Conservation (phyloP, 2,888 invertebrate species). For the Aspidiotus rigidus region DNA sequence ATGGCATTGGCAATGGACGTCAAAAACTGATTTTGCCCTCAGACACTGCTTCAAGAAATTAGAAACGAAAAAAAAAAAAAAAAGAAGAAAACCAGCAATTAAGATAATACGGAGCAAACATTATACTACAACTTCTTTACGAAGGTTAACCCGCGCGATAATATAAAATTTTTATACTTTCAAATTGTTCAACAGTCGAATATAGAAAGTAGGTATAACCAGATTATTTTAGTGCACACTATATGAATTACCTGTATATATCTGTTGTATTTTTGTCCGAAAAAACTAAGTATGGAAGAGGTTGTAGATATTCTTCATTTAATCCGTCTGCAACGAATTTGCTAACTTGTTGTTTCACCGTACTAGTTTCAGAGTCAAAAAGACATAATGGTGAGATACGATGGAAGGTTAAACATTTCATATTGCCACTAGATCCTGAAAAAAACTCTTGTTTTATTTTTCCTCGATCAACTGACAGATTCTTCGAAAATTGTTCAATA, state of each 20-base stretch:
- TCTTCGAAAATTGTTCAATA: background rate
- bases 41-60: no score
- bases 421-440: slow-evolving; percentile 34
- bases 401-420: slow-evolving; percentile 31
- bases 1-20: no score
- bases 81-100: no score
- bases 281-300: slow-evolving; percentile 29
- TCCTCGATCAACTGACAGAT: background rate
- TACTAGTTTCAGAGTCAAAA: slow-evolving; percentile 26
- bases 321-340: slow-evolving; percentile 31
- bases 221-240: no score
- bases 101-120: no score
- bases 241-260: slow-evolving; percentile 27
- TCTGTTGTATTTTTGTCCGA: slow-evolving; percentile 17
- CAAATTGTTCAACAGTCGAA: no score
- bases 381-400: slow-evolving; percentile 29
- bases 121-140: no score
- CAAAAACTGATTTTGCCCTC: no score
- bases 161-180: no score
- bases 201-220: no score
- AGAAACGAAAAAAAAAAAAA: no score
- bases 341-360: slow-evolving; percentile 23
- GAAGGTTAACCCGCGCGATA: no score
- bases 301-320: slow-evolving; percentile 30
- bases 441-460: background rate